Base-by-base conservation (phyloP, 2,113 vertebrate genomes). In the Neolamprologus fasciatus region DNA sequence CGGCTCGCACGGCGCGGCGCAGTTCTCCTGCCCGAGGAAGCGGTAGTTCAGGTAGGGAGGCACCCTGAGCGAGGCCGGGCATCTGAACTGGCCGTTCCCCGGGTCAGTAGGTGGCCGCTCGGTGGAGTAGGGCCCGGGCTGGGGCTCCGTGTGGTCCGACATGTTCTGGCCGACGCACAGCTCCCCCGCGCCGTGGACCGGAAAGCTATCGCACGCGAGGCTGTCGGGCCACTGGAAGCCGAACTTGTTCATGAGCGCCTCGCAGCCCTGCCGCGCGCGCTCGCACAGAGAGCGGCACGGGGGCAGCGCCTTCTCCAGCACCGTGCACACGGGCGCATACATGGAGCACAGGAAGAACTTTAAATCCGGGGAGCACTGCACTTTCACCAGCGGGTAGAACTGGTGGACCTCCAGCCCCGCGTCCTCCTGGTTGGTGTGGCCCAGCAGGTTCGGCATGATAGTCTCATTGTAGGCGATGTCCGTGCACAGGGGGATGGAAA, bases 221-320 rank as follows among this genome's bases (percentile, higher is more conserved):
- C 95, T 97, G 93, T 98, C 97, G 5, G 98, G 98, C 98, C 98
- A 98, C 97, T 98, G 98, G 96, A 98, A 98, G 83, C 98, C 98
- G 93, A 98, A 98, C 96, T 98, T 98, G 93, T 98, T 98, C 98
- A 98, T 98, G 57, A 98, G 97, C 89, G 97, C 97, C 94, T 98
- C 97, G 93, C 97, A 98, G 89, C 97, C 97, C 90, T 97, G 97
- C 40, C 97, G 95, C 55, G 97, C 97, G 35, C 97, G 96, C 94
- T 98, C 97, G 81, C 97, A 98, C 40, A 98, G 96, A n/a, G 97
- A 97, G 80, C 97, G 94, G 92, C 97, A 98, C n/a, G 97, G 97
- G 1, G 97, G 97, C 89, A 98, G 96, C 51, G 97, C 97, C 92
- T 98, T 96, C 94, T 98, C 98, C 87, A 98, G 95, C 87, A 98